phyloP scores from a whole-genome alignment of 2,797 vertebrate genomes.

The Poecilia velifera region DNA sequence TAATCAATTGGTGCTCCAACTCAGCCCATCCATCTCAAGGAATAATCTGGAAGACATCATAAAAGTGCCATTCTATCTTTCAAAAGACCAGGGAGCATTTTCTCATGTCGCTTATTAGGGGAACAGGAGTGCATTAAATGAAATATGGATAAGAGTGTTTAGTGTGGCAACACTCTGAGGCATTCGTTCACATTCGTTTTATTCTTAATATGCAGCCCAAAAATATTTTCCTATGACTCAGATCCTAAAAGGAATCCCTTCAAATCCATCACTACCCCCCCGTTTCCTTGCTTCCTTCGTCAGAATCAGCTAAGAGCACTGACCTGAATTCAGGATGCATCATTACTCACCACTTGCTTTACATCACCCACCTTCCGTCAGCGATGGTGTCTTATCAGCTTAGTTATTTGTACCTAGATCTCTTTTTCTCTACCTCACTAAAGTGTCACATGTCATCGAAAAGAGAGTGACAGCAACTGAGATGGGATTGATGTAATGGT shows the following conservation, averaged over 20 bases:
- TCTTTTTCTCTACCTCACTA: conserved; percentile 54
- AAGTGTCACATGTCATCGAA: conserved; percentile 61
- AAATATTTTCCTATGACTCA: conserved; percentile 50
- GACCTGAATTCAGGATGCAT: conserved; percentile 73
- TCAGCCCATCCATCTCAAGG: conserved; percentile 75
- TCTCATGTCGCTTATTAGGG: conserved; percentile 37
- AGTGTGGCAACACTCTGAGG: conserved; percentile 2
- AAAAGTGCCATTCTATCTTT: conserved; percentile 77
- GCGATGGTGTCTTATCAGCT: conserved; percentile 55
- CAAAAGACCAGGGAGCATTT: conserved; percentile 58
- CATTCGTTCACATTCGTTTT: conserved; percentile 35
- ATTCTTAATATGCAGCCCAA: conserved; percentile 43
- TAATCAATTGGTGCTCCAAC: conserved; percentile 80
- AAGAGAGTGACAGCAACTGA: conserved; percentile 53
- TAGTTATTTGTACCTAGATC: conserved; percentile 44
- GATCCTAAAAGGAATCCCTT: conserved; percentile 42
- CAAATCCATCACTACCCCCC: conserved; percentile 31
- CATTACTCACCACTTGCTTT: conserved; percentile 69
- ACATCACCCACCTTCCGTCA: conserved; percentile 64
- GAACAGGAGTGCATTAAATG: conserved; percentile 44
- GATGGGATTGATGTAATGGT: conserved; percentile 46
- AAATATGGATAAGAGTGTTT: conserved; percentile 32
- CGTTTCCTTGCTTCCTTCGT: conserved; percentile 37
- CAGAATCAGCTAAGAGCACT: conserved; percentile 60
- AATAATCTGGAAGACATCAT: conserved; percentile 82